These are phyloP conservation scores for Panonychus citri DNA, from an alignment of 1,140 invertebrate genomes.

Conservation along the genomic window DNA sequence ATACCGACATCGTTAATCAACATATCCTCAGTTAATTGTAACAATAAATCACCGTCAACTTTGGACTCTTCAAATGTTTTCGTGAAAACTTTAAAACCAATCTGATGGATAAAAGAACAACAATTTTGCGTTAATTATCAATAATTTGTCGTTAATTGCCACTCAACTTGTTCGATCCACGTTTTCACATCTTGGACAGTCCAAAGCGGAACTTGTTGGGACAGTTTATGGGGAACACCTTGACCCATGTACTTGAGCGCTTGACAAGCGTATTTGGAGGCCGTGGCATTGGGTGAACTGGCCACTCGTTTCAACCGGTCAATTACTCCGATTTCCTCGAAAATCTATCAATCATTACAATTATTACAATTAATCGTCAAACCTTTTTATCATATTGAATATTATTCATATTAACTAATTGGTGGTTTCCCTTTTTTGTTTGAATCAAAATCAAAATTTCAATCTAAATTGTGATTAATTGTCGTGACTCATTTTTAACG, in stretches of 20 bases:
- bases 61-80: constrained; percentile 63
- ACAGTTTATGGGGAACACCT: constrained; percentile 85
- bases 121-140: no score
- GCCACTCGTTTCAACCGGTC: constrained; percentile 87
- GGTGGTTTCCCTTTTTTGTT: no score
- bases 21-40: constrained; percentile 79
- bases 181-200: constrained; percentile 82
- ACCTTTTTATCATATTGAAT: no score
- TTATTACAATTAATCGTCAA: neutral
- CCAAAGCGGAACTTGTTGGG: constrained; percentile 94
- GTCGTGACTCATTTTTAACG: no score
- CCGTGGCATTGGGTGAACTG: constrained; percentile 88
- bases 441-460: no score
- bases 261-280: constrained; percentile 88
- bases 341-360: constrained; percentile 32
- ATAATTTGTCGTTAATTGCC: no score
- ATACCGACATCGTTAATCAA: constrained; percentile 76
- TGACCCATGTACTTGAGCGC: constrained; percentile 84
- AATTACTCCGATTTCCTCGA: constrained; percentile 79
- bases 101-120: constrained; percentile 36
- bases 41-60: constrained; percentile 89
- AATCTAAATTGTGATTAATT: no score
- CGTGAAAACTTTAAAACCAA: constrained; percentile 67
- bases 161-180: constrained; percentile 80
- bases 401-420: no score